Evolutionary conservation across 2,797 vertebrate genomes (phyloP).

Genomic region (Sebastiscus albofasciatus): DNA sequence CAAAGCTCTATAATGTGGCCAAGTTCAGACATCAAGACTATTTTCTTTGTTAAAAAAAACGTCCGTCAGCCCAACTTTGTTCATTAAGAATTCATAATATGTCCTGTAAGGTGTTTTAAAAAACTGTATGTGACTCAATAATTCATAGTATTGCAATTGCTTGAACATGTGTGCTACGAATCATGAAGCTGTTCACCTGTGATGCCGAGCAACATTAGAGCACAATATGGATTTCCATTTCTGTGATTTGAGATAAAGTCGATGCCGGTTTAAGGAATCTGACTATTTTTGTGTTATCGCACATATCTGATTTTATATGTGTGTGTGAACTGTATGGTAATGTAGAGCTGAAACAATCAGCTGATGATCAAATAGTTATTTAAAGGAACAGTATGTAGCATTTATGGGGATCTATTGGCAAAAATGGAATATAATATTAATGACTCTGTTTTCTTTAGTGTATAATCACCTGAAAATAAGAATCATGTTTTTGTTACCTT

Average conservation of each 20-base stretch:
- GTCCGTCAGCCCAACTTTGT: neutral
- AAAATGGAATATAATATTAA: too few species aligned
- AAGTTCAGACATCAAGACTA: constrained; percentile 17
- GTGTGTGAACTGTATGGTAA: neutral
- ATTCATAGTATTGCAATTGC: constrained; percentile 27
- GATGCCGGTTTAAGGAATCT: neutral
- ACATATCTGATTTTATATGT: neutral
- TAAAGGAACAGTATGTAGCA: too few species aligned
- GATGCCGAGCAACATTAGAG: neutral
- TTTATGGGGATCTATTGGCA: too few species aligned
- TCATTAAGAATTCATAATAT: neutral
- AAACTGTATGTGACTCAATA: neutral
- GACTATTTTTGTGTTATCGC: neutral
- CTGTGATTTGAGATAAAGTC: neutral
- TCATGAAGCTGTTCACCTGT: constrained; percentile 14
- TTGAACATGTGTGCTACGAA: neutral
- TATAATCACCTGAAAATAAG: too few species aligned
- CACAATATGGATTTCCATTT: constrained; percentile 27
- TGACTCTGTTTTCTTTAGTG: too few species aligned
- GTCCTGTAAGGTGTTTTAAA: constrained; percentile 6
- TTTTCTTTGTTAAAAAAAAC: constrained; percentile 18
- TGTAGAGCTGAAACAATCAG: neutral
- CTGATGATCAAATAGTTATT: neutral
- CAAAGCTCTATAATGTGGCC: constrained; percentile 12
- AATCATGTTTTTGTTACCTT: too few species aligned